phyloP scores from a whole-genome alignment of 2,888 invertebrate genomes.

The Cremastinae sp. region DNA sequence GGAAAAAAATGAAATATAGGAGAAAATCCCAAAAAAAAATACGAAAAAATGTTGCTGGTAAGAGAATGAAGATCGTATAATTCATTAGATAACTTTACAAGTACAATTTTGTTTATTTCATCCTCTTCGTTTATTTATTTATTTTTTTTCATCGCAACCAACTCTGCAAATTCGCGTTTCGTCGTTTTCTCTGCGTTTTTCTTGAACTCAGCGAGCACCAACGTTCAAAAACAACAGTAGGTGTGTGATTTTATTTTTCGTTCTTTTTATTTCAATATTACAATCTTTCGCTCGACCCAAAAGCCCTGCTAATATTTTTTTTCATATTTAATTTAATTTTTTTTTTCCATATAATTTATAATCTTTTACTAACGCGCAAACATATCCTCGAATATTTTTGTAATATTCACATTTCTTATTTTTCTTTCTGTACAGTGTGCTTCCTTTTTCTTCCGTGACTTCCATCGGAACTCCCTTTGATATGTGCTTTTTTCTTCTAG shows the following conservation, averaged over 20 bases:
- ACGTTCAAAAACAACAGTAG: slow-evolving; percentile 67
- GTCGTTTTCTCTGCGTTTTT: slow-evolving; percentile 28
- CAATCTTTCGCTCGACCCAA: slow-evolving; percentile 43
- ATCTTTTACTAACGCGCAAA: slow-evolving; percentile 27
- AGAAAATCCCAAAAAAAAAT: not conserved
- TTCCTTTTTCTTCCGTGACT: slow-evolving; percentile 28
- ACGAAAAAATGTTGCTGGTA: slow-evolving; percentile 60
- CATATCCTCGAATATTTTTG: slow-evolving; percentile 36
- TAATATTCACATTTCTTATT: slow-evolving; percentile 6
- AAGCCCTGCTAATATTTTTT: not conserved
- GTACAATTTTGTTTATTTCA: slow-evolving; percentile 64
- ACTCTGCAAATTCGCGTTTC: slow-evolving; percentile 18
- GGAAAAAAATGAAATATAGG: not conserved
- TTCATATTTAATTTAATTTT: slow-evolving; percentile 16
- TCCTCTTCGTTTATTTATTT: not conserved
- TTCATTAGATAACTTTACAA: slow-evolving; percentile 72
- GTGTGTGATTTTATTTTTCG: slow-evolving; percentile 60
- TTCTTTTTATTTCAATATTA: slow-evolving; percentile 26
- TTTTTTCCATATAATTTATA: slow-evolving; percentile 30
- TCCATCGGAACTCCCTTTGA: slow-evolving; percentile 55
- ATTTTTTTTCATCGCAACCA: slow-evolving; percentile 55
- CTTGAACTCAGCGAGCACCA: slow-evolving; percentile 60
- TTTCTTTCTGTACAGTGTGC: slow-evolving; percentile 41
- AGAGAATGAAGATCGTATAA: slow-evolving; percentile 76
- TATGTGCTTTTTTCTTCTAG: slow-evolving; percentile 55